phyloP scores from a whole-genome alignment of 2,113 vertebrate species.

The Grammomys surdaster region DNA sequence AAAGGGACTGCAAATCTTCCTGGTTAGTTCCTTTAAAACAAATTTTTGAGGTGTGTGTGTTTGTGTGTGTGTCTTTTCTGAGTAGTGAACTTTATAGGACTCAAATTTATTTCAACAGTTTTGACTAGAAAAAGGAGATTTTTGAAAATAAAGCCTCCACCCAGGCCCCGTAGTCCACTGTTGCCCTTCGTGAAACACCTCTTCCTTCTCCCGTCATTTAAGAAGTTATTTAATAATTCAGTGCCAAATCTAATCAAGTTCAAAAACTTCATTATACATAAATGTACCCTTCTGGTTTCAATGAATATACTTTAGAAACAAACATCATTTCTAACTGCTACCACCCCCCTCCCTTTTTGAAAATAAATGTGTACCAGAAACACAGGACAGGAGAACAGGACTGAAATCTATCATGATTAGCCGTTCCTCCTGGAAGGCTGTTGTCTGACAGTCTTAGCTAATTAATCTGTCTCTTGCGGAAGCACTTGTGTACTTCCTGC shows the following conservation, averaged over 20 bases:
- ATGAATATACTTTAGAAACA: constrained; percentile 49
- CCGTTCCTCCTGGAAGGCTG: neutral
- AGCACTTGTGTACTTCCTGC: neutral
- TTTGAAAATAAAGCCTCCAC: constrained; percentile 46
- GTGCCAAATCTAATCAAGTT: constrained; percentile 45
- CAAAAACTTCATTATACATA: constrained; percentile 26
- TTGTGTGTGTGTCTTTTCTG: constrained; percentile 45
- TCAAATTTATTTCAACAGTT: constrained; percentile 79
- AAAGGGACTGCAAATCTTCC: constrained; percentile 80
- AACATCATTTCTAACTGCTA: neutral
- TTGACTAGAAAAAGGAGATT: constrained; percentile 72
- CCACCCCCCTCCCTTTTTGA: neutral
- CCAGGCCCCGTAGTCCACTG: neutral
- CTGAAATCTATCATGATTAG: neutral
- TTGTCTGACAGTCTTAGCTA: neutral
- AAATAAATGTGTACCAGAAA: neutral
- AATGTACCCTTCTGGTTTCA: constrained; percentile 7
- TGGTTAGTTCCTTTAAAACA: constrained; percentile 84
- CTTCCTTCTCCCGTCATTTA: neutral
- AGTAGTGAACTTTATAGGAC: constrained; percentile 82
- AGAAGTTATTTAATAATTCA: constrained; percentile 69
- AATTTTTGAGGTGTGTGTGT: no score
- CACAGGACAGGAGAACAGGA: neutral
- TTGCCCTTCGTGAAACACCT: neutral
- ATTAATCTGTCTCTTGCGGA: neutral